These are phyloP conservation scores for Spilosoma lubricipeda DNA, from an alignment of 2,888 invertebrate species.

Conservation along the genomic window DNA sequence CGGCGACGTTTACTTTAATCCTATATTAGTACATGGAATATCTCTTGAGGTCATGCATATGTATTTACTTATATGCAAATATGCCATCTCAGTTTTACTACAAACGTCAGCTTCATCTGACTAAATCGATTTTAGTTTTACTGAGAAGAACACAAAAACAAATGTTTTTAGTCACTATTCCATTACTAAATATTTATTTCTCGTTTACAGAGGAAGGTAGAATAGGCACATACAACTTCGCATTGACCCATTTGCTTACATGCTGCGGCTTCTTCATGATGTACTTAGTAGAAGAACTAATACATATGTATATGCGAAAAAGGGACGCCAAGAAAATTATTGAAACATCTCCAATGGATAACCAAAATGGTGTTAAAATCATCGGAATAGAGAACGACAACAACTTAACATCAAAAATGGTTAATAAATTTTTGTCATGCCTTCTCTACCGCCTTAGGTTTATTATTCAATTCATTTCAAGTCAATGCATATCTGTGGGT, in stretches of 20 bases:
- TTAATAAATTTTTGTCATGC: background rate
- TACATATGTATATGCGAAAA: constrained; percentile 89
- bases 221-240: constrained; percentile 86
- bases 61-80: too few relatives aligned
- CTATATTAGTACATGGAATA: background rate
- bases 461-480: background rate
- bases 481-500: too few relatives aligned
- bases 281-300: constrained; percentile 92
- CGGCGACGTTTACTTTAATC: too few relatives aligned
- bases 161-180: too few relatives aligned
- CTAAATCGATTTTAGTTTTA: too few relatives aligned
- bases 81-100: too few relatives aligned
- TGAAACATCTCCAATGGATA: constrained; percentile 66
- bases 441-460: background rate
- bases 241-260: constrained; percentile 90
- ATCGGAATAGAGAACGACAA: constrained; percentile 69
- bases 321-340: constrained; percentile 76
- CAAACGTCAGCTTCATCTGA: too few relatives aligned
- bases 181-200: constrained; percentile 7
- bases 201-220: constrained; percentile 63
- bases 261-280: constrained; percentile 92
- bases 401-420: constrained; percentile 70
- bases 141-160: too few relatives aligned
- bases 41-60: too few relatives aligned
- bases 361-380: constrained; percentile 54